These are phyloP conservation scores for Hafferia zeledoni DNA, from an alignment of 2,797 vertebrate genomes.

Conservation along the genomic window DNA sequence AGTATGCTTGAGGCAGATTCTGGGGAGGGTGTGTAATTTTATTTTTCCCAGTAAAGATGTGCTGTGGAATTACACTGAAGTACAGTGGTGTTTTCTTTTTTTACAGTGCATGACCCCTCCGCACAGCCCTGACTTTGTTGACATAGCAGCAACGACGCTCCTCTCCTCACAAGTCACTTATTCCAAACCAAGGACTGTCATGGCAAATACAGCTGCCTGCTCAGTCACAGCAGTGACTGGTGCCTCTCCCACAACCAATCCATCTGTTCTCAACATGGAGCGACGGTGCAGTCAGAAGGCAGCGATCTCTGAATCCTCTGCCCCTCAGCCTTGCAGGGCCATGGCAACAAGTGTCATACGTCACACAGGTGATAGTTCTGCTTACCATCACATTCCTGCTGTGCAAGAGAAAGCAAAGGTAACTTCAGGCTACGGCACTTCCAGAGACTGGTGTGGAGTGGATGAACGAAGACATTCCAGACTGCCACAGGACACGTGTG, in stretches of 20 bases:
- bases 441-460: neutral
- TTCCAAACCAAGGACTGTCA: constrained; percentile 59
- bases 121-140: constrained; percentile 90
- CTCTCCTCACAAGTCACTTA: constrained; percentile 70
- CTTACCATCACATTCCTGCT: constrained; percentile 77
- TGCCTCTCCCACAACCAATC: neutral
- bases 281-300: neutral
- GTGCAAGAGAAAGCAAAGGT: constrained; percentile 40
- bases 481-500: constrained; percentile 24
- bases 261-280: neutral
- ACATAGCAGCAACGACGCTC: constrained; percentile 75
- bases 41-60: neutral
- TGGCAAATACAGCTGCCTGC: constrained; percentile 23
- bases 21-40: neutral
- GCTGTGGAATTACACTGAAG: neutral
- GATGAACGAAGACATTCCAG: constrained; percentile 36
- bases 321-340: constrained; percentile 77
- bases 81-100: neutral
- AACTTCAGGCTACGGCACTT: neutral
- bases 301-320: constrained; percentile 9
- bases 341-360: constrained; percentile 90
- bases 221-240: neutral
- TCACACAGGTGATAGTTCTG: constrained; percentile 84
- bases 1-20: neutral
- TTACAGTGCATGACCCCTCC: constrained; percentile 96